These are phyloP conservation scores for Patella ulyssiponensis DNA, from an alignment of 2,888 invertebrate genomes.

Conservation along the genomic window DNA sequence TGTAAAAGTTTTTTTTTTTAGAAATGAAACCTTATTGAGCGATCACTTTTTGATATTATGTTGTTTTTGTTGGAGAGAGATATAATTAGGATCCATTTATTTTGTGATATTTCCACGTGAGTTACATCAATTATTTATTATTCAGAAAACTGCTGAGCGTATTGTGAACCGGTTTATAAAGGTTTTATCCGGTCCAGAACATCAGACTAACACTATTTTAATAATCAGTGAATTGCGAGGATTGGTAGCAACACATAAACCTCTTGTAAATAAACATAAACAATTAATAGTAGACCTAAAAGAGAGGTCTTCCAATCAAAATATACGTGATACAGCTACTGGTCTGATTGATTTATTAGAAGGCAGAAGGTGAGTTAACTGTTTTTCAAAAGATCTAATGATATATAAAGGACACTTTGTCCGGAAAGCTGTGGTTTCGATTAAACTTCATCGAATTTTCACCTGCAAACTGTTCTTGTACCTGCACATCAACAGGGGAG, in stretches of 20 bases:
- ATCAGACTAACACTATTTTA: background rate
- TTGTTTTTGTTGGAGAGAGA: too few relatives aligned
- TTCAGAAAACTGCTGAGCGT: background rate
- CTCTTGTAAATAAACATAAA: background rate
- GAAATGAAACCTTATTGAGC: too few relatives aligned
- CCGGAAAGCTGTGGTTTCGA: too few relatives aligned
- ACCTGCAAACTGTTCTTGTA: too few relatives aligned
- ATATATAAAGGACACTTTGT: too few relatives aligned
- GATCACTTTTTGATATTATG: too few relatives aligned
- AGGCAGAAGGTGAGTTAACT: background rate
- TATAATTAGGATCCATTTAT: too few relatives aligned
- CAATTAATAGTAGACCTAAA: background rate
- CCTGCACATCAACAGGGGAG: too few relatives aligned
- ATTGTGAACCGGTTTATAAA: background rate
- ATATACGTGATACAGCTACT: background rate
- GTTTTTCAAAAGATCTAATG: background rate
- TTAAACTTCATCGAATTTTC: too few relatives aligned
- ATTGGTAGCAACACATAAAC: background rate
- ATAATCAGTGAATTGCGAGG: background rate
- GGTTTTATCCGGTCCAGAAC: background rate
- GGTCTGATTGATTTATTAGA: background rate
- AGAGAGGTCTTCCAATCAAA: background rate
- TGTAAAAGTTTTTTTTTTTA: too few relatives aligned
- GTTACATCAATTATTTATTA: too few relatives aligned
- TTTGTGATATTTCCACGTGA: too few relatives aligned